Base-by-base conservation (phyloP, 2,888 invertebrate genomes). In the Lumbricus terrestris region DNA sequence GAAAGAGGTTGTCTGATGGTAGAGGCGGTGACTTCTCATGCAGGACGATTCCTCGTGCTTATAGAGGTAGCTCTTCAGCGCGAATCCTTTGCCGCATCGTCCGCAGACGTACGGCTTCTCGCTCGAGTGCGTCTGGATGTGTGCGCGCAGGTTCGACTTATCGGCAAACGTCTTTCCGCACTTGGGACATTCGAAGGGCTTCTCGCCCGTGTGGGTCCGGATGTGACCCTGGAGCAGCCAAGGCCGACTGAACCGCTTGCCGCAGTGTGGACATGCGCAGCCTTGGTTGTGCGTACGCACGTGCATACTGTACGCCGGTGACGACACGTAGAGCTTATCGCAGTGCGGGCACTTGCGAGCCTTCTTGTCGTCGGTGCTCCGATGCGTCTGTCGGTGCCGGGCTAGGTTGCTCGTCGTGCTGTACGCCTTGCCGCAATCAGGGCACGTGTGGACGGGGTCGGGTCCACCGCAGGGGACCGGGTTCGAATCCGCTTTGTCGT, bases 41-140 rank as follows among this genome's bases (percentile, higher is more conserved):
- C 97, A 97, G 0, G 97, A 97, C 0, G 97, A 97, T 94, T 97
- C 97, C 93, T 97, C 97, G 95, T 98, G 98, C 94, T 98, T 98
- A 95, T 97, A 97, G 34, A 98, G 96, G 95, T 98, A 98, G 23
- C 97, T 97, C 94, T 98, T 98, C 38, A 98, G 95, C 0, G 98
- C 98, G 94, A 98, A 98, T 0, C 97, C 97, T 95, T 98, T 98
- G 88, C 97, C 97, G 94, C 98, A 98, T 35, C 97, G 96, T 34
- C 96, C 96, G 94, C 98, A 98, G 29, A 97, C 96, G 95, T 97
- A 97, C 0, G 97, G 98, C 94, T 98, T 98, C 90, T 97, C 97
- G 93, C 97, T 97, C 90, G 97, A 97, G 95, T 97, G 97, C 0
- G 97, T 98, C 95, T 98, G 98, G 88, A 97, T 96, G 95, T 98